phyloP scores from a whole-genome alignment of 2,888 invertebrate genomes.

The Hipparchia semele region DNA sequence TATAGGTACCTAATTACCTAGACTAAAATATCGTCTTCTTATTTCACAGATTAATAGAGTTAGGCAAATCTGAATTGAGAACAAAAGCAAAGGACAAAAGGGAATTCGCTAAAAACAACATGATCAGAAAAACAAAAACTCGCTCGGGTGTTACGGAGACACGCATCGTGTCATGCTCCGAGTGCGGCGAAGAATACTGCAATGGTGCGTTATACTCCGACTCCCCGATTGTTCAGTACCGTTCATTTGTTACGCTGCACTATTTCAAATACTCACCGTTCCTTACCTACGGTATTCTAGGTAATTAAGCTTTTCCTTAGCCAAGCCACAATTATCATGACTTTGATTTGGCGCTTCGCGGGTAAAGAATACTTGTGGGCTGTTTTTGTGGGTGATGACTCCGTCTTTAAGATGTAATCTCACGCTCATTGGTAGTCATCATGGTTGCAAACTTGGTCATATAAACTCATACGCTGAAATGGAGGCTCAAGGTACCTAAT shows the following conservation, averaged over 20 bases:
- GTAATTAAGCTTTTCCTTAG: conserved; percentile 1
- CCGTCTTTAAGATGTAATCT: too few species aligned
- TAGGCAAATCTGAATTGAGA: conserved; percentile 90
- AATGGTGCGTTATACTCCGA: conserved; percentile 73
- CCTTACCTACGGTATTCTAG: not conserved
- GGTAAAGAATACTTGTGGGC: too few species aligned
- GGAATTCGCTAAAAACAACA: conserved; percentile 85
- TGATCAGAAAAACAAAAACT: conserved; percentile 90
- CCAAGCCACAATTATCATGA: not conserved
- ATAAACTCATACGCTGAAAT: too few species aligned
- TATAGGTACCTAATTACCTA: too few species aligned
- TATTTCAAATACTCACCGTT: conserved; percentile 14
- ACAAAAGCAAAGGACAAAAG: conserved; percentile 88
- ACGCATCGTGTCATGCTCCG: conserved; percentile 87
- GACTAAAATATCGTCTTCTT: not conserved
- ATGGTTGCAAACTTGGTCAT: too few species aligned
- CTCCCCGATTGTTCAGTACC: conserved; percentile 18
- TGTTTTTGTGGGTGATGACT: too few species aligned
- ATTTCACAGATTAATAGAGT: conserved; percentile 86
- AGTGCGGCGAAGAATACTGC: conserved; percentile 95
- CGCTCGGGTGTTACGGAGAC: conserved; percentile 92
- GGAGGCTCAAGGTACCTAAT: too few species aligned
- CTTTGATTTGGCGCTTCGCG: too few species aligned
- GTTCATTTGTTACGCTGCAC: conserved; percentile 21
- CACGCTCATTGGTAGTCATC: too few species aligned